These are phyloP conservation scores for Pherbina coryleti DNA, from an alignment of 2,888 invertebrate genomes.

Conservation along the genomic window DNA sequence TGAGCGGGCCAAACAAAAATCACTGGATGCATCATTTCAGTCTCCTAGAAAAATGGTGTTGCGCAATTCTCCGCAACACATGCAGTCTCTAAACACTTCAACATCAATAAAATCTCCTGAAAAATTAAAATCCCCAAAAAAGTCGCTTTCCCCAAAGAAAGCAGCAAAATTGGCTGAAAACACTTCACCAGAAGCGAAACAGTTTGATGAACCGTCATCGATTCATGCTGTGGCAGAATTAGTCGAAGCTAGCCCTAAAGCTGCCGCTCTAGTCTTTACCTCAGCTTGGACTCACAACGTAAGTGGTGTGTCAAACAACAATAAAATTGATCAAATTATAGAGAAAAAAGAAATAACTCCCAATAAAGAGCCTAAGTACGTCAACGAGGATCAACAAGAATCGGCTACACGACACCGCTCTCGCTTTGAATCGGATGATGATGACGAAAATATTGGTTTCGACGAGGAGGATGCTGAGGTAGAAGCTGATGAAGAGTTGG, in stretches of 20 bases:
- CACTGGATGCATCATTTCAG: too few relatives aligned
- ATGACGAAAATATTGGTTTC: not conserved
- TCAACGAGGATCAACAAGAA: not conserved
- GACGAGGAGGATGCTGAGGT: slow-evolving; percentile 13
- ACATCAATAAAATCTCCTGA: not conserved
- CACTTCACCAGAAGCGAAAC: not conserved
- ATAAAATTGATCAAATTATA: slow-evolving; percentile 51
- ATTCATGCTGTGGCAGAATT: not conserved
- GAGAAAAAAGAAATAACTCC: not conserved
- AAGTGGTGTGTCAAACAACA: slow-evolving; percentile 40
- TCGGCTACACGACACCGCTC: slow-evolving; percentile 21
- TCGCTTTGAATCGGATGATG: slow-evolving; percentile 27
- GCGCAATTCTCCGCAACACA: too few relatives aligned
- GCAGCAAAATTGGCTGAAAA: not conserved
- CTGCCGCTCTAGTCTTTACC: slow-evolving; percentile 61
- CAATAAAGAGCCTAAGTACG: not conserved
- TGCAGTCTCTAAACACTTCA: not conserved
- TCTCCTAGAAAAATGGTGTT: too few relatives aligned
- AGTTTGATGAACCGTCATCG: not conserved
- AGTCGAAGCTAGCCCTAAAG: not conserved
- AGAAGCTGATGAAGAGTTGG: slow-evolving; percentile 36
- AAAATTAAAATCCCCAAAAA: not conserved
- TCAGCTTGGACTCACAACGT: slow-evolving; percentile 52
- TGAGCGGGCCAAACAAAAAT: too few relatives aligned
- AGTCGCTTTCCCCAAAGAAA: not conserved